phyloP scores from a whole-genome alignment of 2,888 invertebrate species.

The Cryptocheilus praepositus region DNA sequence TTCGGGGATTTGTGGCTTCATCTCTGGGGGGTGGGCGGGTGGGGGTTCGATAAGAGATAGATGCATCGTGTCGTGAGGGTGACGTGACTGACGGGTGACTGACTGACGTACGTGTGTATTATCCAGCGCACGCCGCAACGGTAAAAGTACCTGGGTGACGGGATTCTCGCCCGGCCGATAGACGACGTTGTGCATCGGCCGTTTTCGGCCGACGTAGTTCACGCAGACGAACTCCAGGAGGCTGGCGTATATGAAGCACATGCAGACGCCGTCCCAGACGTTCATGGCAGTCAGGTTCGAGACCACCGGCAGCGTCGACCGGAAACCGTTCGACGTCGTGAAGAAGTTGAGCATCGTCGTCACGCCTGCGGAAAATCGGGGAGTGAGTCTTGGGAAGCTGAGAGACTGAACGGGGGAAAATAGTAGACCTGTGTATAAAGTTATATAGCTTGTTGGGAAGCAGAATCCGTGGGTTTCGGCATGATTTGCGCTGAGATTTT shows the following conservation, averaged over 20 bases:
- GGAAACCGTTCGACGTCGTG: constrained; percentile 95
- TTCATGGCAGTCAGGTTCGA: constrained; percentile 97
- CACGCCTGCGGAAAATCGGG: constrained; percentile 81
- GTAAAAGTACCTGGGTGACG: constrained; percentile 86
- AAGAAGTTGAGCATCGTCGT: constrained; percentile 99
- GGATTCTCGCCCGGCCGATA: constrained; percentile 94
- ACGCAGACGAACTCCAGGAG: constrained; percentile 95
- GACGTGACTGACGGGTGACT: no score
- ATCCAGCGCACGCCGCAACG: constrained; percentile 15
- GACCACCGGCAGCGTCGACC: constrained; percentile 93
- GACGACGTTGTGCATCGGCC: constrained; percentile 91
- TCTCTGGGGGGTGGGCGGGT: no score
- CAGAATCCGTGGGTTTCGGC: no score
- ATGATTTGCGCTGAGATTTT: no score
- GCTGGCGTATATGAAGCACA: constrained; percentile 97
- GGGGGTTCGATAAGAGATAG: no score
- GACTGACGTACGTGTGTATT: constrained; percentile 5
- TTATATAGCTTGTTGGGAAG: no score
- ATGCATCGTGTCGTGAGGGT: no score
- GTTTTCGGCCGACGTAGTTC: constrained; percentile 94
- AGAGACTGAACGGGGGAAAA: no score
- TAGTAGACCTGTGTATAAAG: no score
- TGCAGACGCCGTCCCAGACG: constrained; percentile 97
- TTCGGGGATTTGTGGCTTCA: no score
- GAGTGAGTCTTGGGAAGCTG: no score